Evolutionary conservation across 2,797 vertebrate genomes (phyloP), one percentile per base, ranked within the genome.

Genomic region (Ceryle rudis): DNA sequence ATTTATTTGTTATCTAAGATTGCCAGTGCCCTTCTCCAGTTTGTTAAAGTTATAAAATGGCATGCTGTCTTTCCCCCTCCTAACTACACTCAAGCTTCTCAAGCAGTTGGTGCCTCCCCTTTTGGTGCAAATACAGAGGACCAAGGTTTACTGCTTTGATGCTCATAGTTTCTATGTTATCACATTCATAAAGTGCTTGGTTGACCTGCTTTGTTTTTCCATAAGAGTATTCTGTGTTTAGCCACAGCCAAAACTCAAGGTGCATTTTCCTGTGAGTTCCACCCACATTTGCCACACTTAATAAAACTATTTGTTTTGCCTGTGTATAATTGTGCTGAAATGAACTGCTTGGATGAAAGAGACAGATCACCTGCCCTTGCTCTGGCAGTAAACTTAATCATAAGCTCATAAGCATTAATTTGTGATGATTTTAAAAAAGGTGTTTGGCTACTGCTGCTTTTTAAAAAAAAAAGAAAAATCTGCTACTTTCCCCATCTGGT

Each of bases 261-360:
- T 89, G 60, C 25, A 3, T 93, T 88, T 94, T 96, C 62, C 60
- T 90, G 41, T 82, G 78, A 44, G 47, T 96, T 93, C 86, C 89
- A 35, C 64, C 65, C 86, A 78, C 29, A 2, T 35, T 81, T 65
- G 31, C 77, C 54, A 35, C 0, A 0, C 71, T 90, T 92, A 62
- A 29, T 69, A 51, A 58, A 90, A 71, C 26, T 61, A 3, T 79
- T 77, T 86, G 74, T 88, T 91, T 92, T 90, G 58, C 52, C 54
- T 67, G 20, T 74, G 44, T 62, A 21, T 67, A 77, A 57, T 82
- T 90, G 20, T 23, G 65, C 83, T 93, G 74, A 61, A 86, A 58
- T 60, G 17, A 92, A 44, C 51, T 55, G 61, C 49, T 64, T 62
- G 54, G 37, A 67, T 95, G 61, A 71, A 39, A 70, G 64, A 93